phyloP scores from a whole-genome alignment of 2,113 vertebrate species.

The Genyomyrus donnyi region DNA sequence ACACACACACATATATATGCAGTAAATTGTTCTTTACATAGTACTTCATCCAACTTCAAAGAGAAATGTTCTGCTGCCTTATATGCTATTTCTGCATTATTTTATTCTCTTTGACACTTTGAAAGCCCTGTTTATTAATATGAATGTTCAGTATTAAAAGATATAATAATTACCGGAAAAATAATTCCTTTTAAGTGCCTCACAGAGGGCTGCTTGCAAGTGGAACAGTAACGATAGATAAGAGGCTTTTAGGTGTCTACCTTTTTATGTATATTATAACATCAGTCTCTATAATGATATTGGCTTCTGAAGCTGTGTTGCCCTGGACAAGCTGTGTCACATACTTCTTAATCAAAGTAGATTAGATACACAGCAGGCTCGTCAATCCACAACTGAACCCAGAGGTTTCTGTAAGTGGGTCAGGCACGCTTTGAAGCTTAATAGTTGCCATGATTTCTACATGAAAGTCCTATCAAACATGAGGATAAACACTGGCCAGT shows the following conservation, averaged over 20 bases:
- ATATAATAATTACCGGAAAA: slow-evolving; percentile 2
- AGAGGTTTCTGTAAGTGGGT: background rate
- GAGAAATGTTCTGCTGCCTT: background rate
- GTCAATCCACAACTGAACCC: background rate
- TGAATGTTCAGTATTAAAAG: background rate
- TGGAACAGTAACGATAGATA: background rate
- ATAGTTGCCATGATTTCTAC: background rate
- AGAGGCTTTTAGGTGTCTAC: background rate
- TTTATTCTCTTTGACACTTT: background rate
- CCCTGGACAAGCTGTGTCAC: background rate
- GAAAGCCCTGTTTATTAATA: background rate
- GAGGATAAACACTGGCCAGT: background rate
- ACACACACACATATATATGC: background rate
- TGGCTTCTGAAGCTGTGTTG: background rate
- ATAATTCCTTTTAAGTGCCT: background rate
- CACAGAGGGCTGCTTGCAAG: background rate
- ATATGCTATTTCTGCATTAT: background rate
- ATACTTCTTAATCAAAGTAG: background rate
- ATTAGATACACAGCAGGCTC: slow-evolving; percentile 7
- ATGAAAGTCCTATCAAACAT: background rate
- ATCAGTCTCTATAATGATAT: background rate
- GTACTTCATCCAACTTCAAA: background rate
- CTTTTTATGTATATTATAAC: background rate
- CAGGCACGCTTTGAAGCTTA: background rate
- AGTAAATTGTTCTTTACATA: background rate